Base-by-base conservation (phyloP, 2,797 vertebrate species). In the Synaphobranchus kaupii region DNA sequence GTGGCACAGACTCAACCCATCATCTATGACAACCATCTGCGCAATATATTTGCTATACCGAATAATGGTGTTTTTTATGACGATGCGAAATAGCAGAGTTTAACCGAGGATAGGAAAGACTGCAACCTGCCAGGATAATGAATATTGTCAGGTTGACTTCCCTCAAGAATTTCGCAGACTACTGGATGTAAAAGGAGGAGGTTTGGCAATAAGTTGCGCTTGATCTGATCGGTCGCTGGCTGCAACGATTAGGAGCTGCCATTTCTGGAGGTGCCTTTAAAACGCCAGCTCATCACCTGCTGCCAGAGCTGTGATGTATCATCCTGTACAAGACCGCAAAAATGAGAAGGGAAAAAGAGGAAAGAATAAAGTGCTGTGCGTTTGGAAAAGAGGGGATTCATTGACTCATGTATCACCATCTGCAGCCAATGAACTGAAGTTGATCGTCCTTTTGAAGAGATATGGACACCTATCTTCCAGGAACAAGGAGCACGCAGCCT, bases 41-140 rank as follows among this genome's bases (percentile, higher is more conserved):
- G 10, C 44, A 81, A 12, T 48, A 81, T n/a, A 81, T 48, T 81
- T 81, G 78, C 44, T 25, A 12, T 81, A 83, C 83, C 52, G 56
- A 76, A 87, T 44, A 83, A 86, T 76, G 58, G 63, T 66, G 44
- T 47, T 3, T 89, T 66, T 83, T 68, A 17, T 54, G 44, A 0
- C 54, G 28, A 78, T 76, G 73, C 60, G 88, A 89, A 85, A 89
- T 44, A 63, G 63, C 50, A 31, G 60, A 80, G 84, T 87, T 83
- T 80, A 17, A 80, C 63, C 56, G 52, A 82, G 48, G 87, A 22
- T 17, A 58, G 58, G 82, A 87, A n/a, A 84, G 63, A 84, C 76
- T n/a, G 73, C 12, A 15, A 48, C 39, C 63, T 89, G 60, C 80
- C 81, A 48, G 34, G 20, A 22, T 89, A 52, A 84, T 58, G 83